Base-by-base conservation (phyloP, 2,113 vertebrate genomes). In the Pseudorhombus dupliciocellatus region DNA sequence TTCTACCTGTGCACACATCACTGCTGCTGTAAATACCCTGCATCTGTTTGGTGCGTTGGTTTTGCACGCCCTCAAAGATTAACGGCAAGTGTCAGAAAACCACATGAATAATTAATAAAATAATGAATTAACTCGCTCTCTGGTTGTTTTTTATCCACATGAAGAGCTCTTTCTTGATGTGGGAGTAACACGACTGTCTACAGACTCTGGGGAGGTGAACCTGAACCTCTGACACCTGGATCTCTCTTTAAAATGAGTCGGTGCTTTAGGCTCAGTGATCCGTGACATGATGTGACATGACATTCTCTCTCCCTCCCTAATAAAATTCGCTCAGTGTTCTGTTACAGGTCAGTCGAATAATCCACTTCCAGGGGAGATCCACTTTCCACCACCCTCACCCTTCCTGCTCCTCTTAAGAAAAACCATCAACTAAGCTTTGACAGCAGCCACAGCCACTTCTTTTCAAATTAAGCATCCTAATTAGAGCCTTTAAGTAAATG, bases 401-500 rank as follows among this genome's bases (percentile, higher is more conserved):
- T 63, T 40, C 7, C 51, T 24, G 37, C 25, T 79, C 67, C 64
- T 62, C 67, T 64, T 1, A 0, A 69, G 61, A 66, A 72, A 84
- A 75, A 67, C 64, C 37, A 44, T 63, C 58, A 63, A 76, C 71
- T 55, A 66, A 77, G 66, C 80, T 79, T 81, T 88, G 89, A 88
- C 89, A 86, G 81, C 75, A 68, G 81, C 84, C 21, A 8, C 88
- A 70, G 72, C 70, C 70, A 22, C 75, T 66, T 79, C 70, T 71
- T 66, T 82, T 79, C 75, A 60, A 80, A 87, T 81, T 21, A 48
- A 50, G 82, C 70, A 8, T 85, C 79, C 82, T 91, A 91, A 92
- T 92, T 90, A 92, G 86, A 37, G 70, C 21, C 64, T 84, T 74
- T 82, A 84, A 89, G 79, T 74, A 76, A 77, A 84, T 84, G 84